Evolutionary conservation across 2,113 vertebrate genomes (phyloP).

Genomic region (Bambusicola thoracicus): DNA sequence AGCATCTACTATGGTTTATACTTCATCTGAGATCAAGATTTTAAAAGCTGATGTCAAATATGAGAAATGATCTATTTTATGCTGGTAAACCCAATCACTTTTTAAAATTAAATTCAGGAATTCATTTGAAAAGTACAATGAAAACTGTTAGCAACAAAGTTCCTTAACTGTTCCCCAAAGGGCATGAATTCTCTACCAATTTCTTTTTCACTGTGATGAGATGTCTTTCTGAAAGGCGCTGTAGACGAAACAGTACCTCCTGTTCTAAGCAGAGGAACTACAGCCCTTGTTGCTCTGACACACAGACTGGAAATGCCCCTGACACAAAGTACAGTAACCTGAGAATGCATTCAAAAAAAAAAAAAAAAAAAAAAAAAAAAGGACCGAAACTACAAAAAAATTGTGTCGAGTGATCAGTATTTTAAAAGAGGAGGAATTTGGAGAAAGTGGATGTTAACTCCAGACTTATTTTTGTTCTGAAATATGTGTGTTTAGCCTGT

Average conservation of each 20-base stretch:
- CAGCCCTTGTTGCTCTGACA: not conserved
- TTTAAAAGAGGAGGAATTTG: accelerated
- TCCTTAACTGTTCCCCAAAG: not conserved
- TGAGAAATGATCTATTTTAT: not conserved
- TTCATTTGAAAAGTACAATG: not conserved
- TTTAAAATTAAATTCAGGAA: not conserved
- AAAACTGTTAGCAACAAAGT: not conserved
- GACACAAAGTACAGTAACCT: not conserved
- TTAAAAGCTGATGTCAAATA: not conserved
- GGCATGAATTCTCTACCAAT: not conserved
- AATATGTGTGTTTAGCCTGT: not conserved
- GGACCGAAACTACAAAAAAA: not conserved
- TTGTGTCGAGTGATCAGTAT: not conserved
- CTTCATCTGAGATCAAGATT: not conserved
- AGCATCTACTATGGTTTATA: not conserved
- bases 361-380: not conserved
- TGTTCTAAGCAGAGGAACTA: not conserved
- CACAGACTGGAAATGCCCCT: not conserved
- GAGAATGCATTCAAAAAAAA: not conserved
- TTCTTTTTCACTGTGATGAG: not conserved
- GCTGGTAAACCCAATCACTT: not conserved
- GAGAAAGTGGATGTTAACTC: not conserved
- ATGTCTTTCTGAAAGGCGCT: not conserved
- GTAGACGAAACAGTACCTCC: not conserved
- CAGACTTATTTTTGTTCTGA: not conserved